Base-by-base conservation (phyloP, 2,888 invertebrate genomes). In the Schizaphis graminum region DNA sequence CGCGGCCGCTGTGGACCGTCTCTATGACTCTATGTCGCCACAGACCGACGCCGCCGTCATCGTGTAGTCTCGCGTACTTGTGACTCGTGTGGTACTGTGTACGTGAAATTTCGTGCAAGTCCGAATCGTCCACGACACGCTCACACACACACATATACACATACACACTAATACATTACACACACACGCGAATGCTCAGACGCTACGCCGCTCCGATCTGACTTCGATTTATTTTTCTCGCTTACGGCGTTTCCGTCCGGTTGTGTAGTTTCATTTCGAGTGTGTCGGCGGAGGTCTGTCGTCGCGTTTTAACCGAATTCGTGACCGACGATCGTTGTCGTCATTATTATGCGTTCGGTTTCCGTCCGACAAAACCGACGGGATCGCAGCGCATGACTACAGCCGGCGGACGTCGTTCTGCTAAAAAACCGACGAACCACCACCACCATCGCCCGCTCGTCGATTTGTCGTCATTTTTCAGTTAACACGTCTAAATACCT, bases 61-160 rank as follows among this genome's bases (percentile, higher is more conserved):
- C 85, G 91, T 49, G 35, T 16, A 26, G 53, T 56, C 44, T 92
- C 91, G 35, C 10, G 35, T 57, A 44, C 91, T 91, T 56, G 35
- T 77, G 35, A 77, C 35, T 77, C 35, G 77, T 77, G 67, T 35
- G 67, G 67, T 77, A 77, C n/a, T 8, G 77, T 44, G 84, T 91
- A 84, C 85, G 91, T 91, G 56, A 91, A 84, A n/a, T 86, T 91
- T 91, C 44, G 67, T 91, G 44, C 86, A 91, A 91, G 86, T 91
- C 91, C 91, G 10, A 91, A 57, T 91, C 91, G 57, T 84, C 86
- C 84, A 56, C 91, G 86, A 90, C 61, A 47, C 90, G 26, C 90
- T n/a, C 44, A 11, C 61, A 47, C 67, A 67, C 5, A 35, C 35
- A 16, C 35, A 77, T 2, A n/a, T n/a, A n/a, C n/a, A 77, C 35